Base-by-base conservation (phyloP, 2,888 invertebrate species). In the Sphinx pinastri region DNA sequence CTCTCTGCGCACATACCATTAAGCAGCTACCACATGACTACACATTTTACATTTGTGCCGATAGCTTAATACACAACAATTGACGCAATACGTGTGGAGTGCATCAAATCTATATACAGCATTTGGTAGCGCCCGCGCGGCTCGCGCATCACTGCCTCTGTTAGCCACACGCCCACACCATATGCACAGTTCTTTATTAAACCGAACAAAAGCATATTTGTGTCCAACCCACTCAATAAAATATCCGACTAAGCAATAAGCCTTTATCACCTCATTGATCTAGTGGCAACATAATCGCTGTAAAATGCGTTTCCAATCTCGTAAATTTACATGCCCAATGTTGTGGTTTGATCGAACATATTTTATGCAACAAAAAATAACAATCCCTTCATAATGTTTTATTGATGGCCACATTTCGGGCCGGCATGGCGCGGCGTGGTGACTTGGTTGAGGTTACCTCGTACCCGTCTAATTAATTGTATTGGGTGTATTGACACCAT, bases 41-140 rank as follows among this genome's bases (percentile, higher is more conserved):
- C 38, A 38, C 38, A 38, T 38, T 38, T 38, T 38, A 38, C 38
- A 38, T 38, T 38, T 55, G 25, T 25, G 25, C 13, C 25, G 25
- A 25, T 19, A 57, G 25, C 3, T 57, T 57, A 25, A 57, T 57
- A 25, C 19, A 57, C 57, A 57, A 0, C 57, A 57, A 57, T 25
- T 25, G 80, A 81, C 81, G 84, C 76, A 81, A 79, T 77, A 81
- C 85, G 82, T 81, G 79, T 74, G 75, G 75, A 73, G 12, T 57
- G 57, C 75, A 73, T 71, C 81, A 81, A 78, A 85, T 84, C 83
- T 83, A 83, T 85, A 85, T 79, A 78, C 77, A 82, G 79, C 76
- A 81, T 79, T 79, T 72, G 77, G 80, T 80, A 57, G 57, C 57
- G 25, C 57, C 57, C 57, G 19, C 57, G 25, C 57, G 57, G 25